Evolutionary conservation across 2,113 vertebrate species (phyloP).

Genomic region (Chinchilla lanigera): DNA sequence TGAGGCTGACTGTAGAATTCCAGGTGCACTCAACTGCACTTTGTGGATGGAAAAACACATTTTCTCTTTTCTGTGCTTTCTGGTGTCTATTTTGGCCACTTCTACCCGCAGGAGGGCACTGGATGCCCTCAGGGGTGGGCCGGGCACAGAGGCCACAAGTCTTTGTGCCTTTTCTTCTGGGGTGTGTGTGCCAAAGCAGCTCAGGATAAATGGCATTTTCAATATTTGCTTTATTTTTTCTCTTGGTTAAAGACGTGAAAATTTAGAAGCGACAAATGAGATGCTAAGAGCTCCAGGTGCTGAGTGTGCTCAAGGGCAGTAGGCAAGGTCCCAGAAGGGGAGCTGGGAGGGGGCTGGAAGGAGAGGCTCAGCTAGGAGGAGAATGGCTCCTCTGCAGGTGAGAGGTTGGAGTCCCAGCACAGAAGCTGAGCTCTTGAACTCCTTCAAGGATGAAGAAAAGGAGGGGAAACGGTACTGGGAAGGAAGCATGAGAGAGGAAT

Average conservation of each 20-base stretch:
- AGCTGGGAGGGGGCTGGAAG: too few species aligned
- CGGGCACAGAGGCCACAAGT: not conserved
- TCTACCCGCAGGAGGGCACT: not conserved
- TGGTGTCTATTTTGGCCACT: not conserved
- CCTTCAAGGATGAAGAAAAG: not conserved
- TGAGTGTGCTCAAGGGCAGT: not conserved
- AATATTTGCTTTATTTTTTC: not conserved
- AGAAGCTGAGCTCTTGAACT: not conserved
- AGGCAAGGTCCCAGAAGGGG: not conserved
- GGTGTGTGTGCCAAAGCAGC: not conserved
- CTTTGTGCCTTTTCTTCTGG: not conserved
- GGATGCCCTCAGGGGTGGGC: not conserved
- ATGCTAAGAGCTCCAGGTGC: not conserved
- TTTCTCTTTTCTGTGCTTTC: not conserved
- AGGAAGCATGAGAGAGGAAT: not conserved
- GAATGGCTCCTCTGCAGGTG: too few species aligned
- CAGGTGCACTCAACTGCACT: not conserved
- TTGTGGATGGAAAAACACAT: not conserved
- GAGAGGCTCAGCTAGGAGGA: not conserved
- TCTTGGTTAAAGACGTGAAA: constrained; percentile 11
- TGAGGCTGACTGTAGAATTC: not conserved
- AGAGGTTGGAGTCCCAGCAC: not conserved
- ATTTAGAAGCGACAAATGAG: not conserved
- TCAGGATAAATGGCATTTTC: not conserved
- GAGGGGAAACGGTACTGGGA: not conserved